Evolutionary conservation across 1,140 invertebrate species (phyloP).

Genomic region (Drosophila teissieri): DNA sequence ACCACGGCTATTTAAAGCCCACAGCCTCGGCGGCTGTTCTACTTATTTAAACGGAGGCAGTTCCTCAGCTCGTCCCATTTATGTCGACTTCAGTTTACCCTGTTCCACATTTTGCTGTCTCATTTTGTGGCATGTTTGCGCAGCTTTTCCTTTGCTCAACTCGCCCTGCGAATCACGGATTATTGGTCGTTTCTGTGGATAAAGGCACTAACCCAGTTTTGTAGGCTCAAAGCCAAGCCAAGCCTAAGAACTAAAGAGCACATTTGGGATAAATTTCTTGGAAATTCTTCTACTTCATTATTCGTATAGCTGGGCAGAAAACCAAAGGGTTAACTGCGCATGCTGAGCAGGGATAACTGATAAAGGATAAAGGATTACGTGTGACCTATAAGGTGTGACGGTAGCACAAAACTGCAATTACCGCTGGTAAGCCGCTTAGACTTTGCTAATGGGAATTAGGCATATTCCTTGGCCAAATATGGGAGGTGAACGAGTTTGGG

Average conservation of each 20-base stretch:
- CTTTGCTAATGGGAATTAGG: constrained; percentile 50
- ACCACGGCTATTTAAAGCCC: constrained; percentile 30
- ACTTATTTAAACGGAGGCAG: constrained; percentile 25
- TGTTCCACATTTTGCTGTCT: constrained; percentile 34
- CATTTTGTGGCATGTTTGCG: constrained; percentile 26
- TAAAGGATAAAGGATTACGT: constrained; percentile 20
- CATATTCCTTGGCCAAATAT: constrained; percentile 6
- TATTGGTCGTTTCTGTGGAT: constrained; percentile 23
- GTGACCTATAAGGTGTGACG: constrained; percentile 3
- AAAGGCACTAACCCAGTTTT: constrained; percentile 18
- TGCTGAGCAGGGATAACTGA: constrained; percentile 22
- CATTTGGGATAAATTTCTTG: not conserved
- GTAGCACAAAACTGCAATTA: constrained; percentile 53
- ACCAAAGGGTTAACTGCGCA: constrained; percentile 18
- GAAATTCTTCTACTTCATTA: not conserved
- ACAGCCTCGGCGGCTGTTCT: constrained; percentile 30
- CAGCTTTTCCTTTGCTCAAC: constrained; percentile 18
- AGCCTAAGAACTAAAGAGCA: not conserved
- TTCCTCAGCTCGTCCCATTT: constrained; percentile 34
- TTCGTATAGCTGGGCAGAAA: not conserved
- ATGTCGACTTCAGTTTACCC: constrained; percentile 23
- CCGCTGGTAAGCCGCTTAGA: constrained; percentile 64
- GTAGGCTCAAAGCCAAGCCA: not conserved
- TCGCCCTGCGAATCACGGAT: constrained; percentile 24
- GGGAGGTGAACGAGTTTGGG: not conserved